Conservation (phyloP, 2,797 vertebrate species). For the Poeciliopsis paucimaculata region DNA sequence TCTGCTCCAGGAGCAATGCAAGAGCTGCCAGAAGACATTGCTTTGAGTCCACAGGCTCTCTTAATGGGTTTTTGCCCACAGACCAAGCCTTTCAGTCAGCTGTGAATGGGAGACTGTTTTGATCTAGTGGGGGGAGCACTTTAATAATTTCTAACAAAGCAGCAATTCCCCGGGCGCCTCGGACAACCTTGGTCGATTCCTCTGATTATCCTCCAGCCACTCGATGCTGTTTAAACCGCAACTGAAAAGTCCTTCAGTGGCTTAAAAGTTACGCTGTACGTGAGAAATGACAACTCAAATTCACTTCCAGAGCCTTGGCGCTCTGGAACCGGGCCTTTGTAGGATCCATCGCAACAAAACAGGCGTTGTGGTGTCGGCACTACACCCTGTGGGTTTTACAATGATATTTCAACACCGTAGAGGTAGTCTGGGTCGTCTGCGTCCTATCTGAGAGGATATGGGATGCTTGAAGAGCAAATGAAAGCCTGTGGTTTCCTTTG, state of each 20-base stretch:
- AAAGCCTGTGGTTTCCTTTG: conserved; percentile 36
- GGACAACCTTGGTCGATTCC: conserved; percentile 61
- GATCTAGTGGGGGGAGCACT: conserved; percentile 45
- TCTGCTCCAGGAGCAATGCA: conserved; percentile 72
- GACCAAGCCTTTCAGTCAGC: conserved; percentile 70
- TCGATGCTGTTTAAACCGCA: conserved; percentile 34
- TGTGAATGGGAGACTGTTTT: conserved; percentile 72
- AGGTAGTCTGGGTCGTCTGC: conserved; percentile 23
- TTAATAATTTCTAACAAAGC: conserved; percentile 72
- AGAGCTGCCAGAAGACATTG: conserved; percentile 77
- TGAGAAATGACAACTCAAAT: conserved; percentile 12
- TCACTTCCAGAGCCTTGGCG: conserved; percentile 9
- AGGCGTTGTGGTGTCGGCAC: neutral
- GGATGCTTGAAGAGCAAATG: conserved; percentile 37
- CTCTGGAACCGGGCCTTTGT: too few relatives aligned
- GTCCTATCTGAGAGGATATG: conserved; percentile 24
- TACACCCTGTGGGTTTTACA: neutral
- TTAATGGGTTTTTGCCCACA: conserved; percentile 73
- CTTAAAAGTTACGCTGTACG: conserved; percentile 23
- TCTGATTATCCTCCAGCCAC: conserved; percentile 56
- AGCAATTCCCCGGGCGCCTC: conserved; percentile 54
- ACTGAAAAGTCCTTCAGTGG: conserved; percentile 33
- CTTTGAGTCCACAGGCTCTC: conserved; percentile 68
- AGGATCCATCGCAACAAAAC: neutral
- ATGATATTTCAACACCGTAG: conserved; percentile 13